phyloP scores from a whole-genome alignment of 2,888 invertebrate genomes.

The Mythimna albipuncta region DNA sequence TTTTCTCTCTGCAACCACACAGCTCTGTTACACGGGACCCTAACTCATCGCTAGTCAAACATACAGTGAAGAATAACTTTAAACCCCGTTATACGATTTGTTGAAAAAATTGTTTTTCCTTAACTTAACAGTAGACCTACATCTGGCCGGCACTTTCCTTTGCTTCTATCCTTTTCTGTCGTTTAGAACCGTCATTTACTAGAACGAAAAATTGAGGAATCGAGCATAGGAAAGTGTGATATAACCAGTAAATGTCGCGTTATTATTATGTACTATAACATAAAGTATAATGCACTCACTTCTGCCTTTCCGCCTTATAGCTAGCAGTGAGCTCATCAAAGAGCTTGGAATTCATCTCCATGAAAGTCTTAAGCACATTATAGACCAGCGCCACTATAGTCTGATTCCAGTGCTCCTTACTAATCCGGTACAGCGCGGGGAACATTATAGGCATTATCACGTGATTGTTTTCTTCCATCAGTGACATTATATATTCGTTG shows the following conservation, averaged over 20 bases:
- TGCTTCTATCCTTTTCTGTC: no score
- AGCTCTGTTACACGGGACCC: constrained; percentile 20
- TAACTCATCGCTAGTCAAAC: background rate
- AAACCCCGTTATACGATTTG: background rate
- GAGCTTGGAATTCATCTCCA: constrained; percentile 99
- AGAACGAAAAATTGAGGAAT: no score
- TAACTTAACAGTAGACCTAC: no score
- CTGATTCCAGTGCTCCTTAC: constrained; percentile 99
- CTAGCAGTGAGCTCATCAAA: constrained; percentile 99
- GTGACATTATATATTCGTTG: constrained; percentile 99
- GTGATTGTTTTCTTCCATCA: constrained; percentile 99
- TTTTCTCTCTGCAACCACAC: constrained; percentile 94
- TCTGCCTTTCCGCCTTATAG: constrained; percentile 99
- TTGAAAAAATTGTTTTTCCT: background rate
- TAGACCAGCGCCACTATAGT: constrained; percentile 99
- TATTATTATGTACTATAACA: background rate
- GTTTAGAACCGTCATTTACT: no score
- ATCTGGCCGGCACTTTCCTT: no score
- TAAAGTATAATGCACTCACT: constrained; percentile 92
- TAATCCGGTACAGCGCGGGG: constrained; percentile 99
- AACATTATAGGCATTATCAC: constrained; percentile 99
- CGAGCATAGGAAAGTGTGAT: no score
- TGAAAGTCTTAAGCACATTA: constrained; percentile 99
- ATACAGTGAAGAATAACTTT: background rate
- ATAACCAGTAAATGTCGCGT: background rate